Evolutionary conservation across 2,113 vertebrate species (phyloP), one percentile per base, ranked within the genome.

Genomic region (Pimephales promelas): DNA sequence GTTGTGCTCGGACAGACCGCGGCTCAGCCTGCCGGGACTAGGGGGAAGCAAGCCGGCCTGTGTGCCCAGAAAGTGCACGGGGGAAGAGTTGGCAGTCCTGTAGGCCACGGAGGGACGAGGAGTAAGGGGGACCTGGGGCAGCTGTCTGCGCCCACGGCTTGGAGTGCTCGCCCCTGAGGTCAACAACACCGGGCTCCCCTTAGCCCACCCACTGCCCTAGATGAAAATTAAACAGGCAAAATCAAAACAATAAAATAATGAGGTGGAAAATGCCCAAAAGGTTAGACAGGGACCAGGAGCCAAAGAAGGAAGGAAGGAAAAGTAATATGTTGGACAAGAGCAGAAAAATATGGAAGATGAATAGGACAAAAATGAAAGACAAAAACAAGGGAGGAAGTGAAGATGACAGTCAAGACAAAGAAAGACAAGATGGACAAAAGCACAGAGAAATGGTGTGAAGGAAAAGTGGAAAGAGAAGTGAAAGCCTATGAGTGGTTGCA

Each of bases 81-180:
- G 97, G 57, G 97, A 97, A 85, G 97, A 97, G 92, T 96, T 95
- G 88, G 96, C 97, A 72, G 97, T 98, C 95, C 96, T 97, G 95
- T 96, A 98, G 87, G 96, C 95, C 92, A 99, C 95, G 89, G 93
- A 96, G 81, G 96, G 97, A 9, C 96, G 96, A 8, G 96, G 96
- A 83, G 95, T 97, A 88, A 95, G 92, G 45, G 97, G 97, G 73
- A 96, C 98, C 95, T 96, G 97, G 77, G 97, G 97, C 86, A 98
- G 96, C 94, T 97, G 97, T 90, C 97, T 96, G 89, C 97, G 96
- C 81, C 96, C 96, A 3, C 94, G 95, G 92, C 95, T 96, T 0
- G 96, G 95, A 82, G 95, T 96, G 94, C 96, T 97, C 92, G 94
- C 95, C 94, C 94, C 95, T 91, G 96, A 97, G 92, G 94, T 96